A percentile compares a stretch with the other conserved stretches of the same genome.
Evolutionary conservation across 2,888 invertebrate species (phyloP).

Genomic region (Drosophila mimetica): DNA sequence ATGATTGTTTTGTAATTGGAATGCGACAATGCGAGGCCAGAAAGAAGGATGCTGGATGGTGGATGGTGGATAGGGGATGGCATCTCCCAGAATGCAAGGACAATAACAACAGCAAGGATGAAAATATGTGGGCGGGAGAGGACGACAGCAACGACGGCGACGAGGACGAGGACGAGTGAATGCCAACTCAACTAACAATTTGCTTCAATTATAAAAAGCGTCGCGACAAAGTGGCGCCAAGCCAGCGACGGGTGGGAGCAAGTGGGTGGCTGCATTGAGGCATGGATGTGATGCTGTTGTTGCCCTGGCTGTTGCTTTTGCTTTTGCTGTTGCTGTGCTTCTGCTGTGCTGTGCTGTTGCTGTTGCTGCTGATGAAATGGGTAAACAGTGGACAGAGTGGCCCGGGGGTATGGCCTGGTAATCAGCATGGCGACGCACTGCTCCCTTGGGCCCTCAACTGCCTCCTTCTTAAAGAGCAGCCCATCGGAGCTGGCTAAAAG

Average conservation of each 20-base stretch:
- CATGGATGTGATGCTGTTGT: slow-evolving; percentile 41
- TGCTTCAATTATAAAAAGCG: slow-evolving; percentile 80
- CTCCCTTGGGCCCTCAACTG: slow-evolving; percentile 25
- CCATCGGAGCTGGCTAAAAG: slow-evolving; percentile 2
- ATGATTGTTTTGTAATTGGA: slow-evolving; percentile 80
- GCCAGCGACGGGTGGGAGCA: slow-evolving; percentile 51
- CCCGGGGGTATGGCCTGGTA: slow-evolving; percentile 48
- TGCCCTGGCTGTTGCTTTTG: slow-evolving; percentile 18
- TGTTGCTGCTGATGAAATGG: slow-evolving; percentile 43
- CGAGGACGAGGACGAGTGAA: slow-evolving; percentile 48
- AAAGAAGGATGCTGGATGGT: slow-evolving; percentile 15
- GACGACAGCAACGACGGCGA: not conserved
- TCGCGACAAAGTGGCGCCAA: slow-evolving; percentile 81
- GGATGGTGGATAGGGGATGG: slow-evolving; percentile 31
- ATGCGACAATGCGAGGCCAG: slow-evolving; percentile 67
- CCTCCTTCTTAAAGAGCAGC: slow-evolving; percentile 9
- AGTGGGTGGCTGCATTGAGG: slow-evolving; percentile 52
- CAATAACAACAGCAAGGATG: slow-evolving; percentile 24
- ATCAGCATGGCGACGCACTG: slow-evolving; percentile 60
- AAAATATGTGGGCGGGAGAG: not conserved
- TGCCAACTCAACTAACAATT: slow-evolving; percentile 77
- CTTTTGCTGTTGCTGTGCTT: slow-evolving; percentile 19
- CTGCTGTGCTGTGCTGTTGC: slow-evolving; percentile 20
- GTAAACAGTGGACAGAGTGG: slow-evolving; percentile 45
- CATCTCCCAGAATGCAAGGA: slow-evolving; percentile 60